Evolutionary conservation across 2,797 vertebrate species (phyloP).

Genomic region (Artibeus lituratus): DNA sequence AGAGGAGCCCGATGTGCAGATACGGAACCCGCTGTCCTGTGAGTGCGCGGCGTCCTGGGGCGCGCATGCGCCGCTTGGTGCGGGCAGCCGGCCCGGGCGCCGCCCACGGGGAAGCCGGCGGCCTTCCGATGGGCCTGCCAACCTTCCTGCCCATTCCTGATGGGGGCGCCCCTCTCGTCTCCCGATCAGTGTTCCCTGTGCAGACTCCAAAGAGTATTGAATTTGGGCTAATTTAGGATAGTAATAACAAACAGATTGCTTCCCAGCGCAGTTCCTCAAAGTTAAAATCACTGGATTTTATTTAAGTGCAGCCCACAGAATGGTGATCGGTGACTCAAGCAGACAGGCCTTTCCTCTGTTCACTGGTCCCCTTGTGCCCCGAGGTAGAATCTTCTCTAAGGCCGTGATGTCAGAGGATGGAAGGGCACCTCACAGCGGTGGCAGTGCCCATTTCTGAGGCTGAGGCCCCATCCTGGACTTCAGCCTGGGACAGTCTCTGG

Average conservation of each 20-base stretch:
- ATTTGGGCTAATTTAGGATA: neutral
- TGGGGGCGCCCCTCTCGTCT: neutral
- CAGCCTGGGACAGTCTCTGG: accelerated
- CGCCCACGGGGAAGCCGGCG: accelerated
- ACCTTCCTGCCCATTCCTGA: neutral
- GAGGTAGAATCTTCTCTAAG: neutral
- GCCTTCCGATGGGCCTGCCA: neutral
- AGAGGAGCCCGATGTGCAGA: neutral
- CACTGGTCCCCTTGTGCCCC: accelerated
- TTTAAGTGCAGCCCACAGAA: neutral
- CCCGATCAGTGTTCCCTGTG: neutral
- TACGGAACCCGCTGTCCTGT: accelerated
- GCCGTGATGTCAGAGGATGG: accelerated
- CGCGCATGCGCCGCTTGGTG: accelerated
- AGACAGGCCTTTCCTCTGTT: accelerated
- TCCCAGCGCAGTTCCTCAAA: neutral
- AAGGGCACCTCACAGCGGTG: accelerated
- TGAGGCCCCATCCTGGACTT: accelerated
- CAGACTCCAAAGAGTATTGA: neutral
- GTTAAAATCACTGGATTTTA: neutral
- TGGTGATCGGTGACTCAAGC: neutral
- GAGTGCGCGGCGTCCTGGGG: accelerated
- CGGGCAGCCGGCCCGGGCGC: too few relatives aligned
- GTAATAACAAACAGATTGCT: neutral
- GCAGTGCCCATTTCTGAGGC: neutral